Conservation (phyloP, 2,113 vertebrate species). For the Naja naja region DNA sequence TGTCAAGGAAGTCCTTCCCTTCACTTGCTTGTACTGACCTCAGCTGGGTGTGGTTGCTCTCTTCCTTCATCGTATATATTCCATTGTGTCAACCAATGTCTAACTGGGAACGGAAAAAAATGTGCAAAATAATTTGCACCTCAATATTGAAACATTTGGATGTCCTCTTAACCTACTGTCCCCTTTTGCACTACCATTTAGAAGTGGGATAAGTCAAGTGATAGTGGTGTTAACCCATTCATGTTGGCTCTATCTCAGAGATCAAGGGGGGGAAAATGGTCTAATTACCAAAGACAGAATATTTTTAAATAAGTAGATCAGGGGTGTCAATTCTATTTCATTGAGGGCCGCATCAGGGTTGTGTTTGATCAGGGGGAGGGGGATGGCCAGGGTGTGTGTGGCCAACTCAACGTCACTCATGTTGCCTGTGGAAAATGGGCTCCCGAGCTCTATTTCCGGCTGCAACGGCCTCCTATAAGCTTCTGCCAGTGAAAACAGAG, state of each 20-base stretch:
- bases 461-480: too few relatives aligned
- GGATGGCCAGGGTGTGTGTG: too few relatives aligned
- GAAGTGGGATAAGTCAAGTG: neutral
- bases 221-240: neutral
- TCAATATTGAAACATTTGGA: neutral
- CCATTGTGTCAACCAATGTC: neutral
- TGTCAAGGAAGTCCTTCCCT: neutral
- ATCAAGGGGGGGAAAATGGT: neutral
- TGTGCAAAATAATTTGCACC: neutral
- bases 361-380: too few relatives aligned
- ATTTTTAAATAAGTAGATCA: neutral
- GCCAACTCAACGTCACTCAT: too few relatives aligned
- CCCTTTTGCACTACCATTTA: neutral
- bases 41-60: neutral
- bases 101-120: neutral
- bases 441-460: too few relatives aligned
- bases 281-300: neutral
- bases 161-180: neutral
- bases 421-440: too few relatives aligned
- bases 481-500: too few relatives aligned
- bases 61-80: neutral
- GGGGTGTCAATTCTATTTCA: too few relatives aligned
- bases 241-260: neutral
- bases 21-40: neutral
- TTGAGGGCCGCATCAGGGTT: too few relatives aligned